Conservation (phyloP, 2,797 vertebrate species). For the Sarcophilus harrisii region DNA sequence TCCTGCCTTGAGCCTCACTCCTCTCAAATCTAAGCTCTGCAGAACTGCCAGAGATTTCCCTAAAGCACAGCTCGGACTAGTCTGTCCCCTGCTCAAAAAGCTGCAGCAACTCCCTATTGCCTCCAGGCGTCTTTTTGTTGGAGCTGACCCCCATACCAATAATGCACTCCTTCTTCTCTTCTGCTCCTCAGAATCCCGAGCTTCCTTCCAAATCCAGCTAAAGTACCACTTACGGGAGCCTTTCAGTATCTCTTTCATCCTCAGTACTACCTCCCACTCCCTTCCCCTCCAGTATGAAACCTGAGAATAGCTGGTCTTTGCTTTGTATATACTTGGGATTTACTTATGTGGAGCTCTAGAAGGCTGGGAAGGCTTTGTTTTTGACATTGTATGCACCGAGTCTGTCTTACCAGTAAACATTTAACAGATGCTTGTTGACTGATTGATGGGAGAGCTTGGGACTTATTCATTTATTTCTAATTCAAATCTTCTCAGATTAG, state of each 20-base stretch:
- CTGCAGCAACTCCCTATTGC: not conserved
- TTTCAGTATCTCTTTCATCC: not conserved
- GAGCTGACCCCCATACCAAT: not conserved
- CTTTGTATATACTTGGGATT: not conserved
- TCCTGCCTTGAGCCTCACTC: not conserved
- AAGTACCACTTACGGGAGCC: not conserved
- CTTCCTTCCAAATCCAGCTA: not conserved
- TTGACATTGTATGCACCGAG: not conserved
- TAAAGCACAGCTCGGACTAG: not conserved
- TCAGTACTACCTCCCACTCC: not conserved
- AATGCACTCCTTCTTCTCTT: not conserved
- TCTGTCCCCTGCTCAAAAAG: not conserved
- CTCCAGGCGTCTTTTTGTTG: not conserved
- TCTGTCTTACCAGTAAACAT: not conserved
- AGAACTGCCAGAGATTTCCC: not conserved
- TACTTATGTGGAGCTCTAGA: not conserved
- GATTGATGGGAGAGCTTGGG: not conserved
- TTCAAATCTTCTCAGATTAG: not conserved
- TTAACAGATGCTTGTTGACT: not conserved
- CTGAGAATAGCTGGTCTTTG: not conserved
- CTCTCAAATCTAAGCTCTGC: not conserved
- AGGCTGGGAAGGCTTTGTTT: not conserved
- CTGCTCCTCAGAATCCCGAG: not conserved
- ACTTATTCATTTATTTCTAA: not conserved
- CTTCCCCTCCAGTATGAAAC: not conserved